phyloP scores from a whole-genome alignment of 2,888 invertebrate genomes.

The Ditula angustiorana region DNA sequence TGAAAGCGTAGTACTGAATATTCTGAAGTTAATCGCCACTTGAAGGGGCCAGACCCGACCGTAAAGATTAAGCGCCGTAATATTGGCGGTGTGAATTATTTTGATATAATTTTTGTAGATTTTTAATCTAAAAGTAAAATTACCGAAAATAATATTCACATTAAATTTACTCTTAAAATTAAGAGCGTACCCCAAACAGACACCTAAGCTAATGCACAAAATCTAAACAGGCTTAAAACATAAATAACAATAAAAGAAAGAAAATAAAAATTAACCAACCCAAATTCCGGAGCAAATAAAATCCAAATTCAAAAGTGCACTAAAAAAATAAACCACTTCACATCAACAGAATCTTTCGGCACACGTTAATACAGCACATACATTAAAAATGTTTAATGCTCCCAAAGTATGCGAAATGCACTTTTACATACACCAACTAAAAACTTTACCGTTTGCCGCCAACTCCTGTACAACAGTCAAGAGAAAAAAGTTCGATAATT shows the following conservation, averaged over 20 bases:
- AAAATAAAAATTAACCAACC: conserved; percentile 74
- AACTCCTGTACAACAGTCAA: conserved; percentile 63
- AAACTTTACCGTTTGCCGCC: conserved; percentile 82
- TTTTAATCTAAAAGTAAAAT: neutral
- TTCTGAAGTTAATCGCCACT: neutral
- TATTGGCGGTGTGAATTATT: neutral
- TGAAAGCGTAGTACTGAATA: neutral
- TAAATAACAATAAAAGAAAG: conserved; percentile 45
- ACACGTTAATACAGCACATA: conserved; percentile 71
- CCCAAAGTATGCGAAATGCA: conserved; percentile 72
- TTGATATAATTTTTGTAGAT: no score
- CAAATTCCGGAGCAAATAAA: conserved; percentile 81
- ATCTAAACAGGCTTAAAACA: conserved; percentile 40
- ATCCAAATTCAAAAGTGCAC: conserved; percentile 82
- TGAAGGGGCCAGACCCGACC: no score
- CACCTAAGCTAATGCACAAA: conserved; percentile 12
- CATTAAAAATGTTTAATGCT: conserved; percentile 73
- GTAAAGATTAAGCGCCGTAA: neutral
- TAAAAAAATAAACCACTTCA: conserved; percentile 80
- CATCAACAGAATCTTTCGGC: conserved; percentile 73
- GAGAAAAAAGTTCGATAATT: conserved; percentile 48
- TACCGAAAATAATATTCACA: neutral
- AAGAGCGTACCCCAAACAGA: no score
- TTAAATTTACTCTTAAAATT: neutral
- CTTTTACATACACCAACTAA: conserved; percentile 76